These are phyloP conservation scores for Ophioninae sp. DNA, from an alignment of 2,888 invertebrate genomes.

Conservation along the genomic window DNA sequence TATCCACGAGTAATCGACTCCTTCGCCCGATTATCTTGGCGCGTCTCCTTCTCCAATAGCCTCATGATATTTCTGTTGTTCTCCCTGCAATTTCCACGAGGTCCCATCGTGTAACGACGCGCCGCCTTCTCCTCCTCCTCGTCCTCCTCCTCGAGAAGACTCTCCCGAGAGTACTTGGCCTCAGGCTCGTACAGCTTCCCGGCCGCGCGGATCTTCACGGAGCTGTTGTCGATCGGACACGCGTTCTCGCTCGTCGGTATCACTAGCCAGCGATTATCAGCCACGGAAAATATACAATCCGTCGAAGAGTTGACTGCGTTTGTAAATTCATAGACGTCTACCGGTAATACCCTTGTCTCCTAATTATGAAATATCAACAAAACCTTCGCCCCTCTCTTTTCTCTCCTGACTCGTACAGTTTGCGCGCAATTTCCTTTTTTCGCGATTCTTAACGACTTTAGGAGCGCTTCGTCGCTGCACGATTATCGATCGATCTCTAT, in stretches of 20 bases:
- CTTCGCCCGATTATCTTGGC: conserved; percentile 53
- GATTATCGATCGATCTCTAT: neutral
- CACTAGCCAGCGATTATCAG: conserved; percentile 75
- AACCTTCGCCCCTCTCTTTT: neutral
- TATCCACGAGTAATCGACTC: conserved; percentile 32
- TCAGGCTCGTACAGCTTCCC: conserved; percentile 76
- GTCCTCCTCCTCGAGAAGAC: conserved; percentile 58
- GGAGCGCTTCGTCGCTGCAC: neutral
- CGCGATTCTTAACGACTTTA: too few relatives aligned
- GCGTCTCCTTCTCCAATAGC: conserved; percentile 48
- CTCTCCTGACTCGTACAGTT: neutral
- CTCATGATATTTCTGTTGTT: conserved; percentile 60
- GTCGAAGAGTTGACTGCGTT: conserved; percentile 70
- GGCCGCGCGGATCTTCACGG: conserved; percentile 77
- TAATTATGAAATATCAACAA: conserved; percentile 27
- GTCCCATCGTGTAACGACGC: conserved; percentile 18
- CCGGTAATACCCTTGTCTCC: conserved; percentile 26
- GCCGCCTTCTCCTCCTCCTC: conserved; percentile 52
- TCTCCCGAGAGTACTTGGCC: conserved; percentile 66
- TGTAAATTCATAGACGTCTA: conserved; percentile 53
- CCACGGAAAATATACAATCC: conserved; percentile 76
- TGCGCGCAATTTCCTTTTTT: neutral
- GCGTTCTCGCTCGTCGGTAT: conserved; percentile 70
- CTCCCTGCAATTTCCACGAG: conserved; percentile 48
- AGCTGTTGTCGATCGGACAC: conserved; percentile 76